Conservation (phyloP, 2,113 vertebrate genomes). For the Trichomycterus rosablanca region DNA sequence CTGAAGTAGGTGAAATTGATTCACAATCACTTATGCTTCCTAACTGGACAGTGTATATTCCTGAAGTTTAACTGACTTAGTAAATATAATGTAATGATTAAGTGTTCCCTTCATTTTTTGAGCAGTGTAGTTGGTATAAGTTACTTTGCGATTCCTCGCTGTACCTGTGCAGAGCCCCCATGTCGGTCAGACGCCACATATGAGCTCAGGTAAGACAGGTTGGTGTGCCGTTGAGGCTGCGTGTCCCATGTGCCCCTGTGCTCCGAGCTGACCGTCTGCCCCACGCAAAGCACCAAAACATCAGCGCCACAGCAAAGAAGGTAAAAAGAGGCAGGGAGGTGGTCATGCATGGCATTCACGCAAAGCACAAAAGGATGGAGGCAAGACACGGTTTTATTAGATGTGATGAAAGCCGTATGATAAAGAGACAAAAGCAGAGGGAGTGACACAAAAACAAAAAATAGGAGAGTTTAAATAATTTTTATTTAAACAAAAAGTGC, state of each 20-base stretch:
- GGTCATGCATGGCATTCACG: slow-evolving; percentile 63
- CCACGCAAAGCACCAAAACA: slow-evolving; percentile 48
- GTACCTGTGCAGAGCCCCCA: slow-evolving; percentile 98
- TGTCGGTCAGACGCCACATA: slow-evolving; percentile 96
- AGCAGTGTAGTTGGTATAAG: too few species aligned
- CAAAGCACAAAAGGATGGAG: slow-evolving; percentile 62
- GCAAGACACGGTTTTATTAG: slow-evolving; percentile 53
- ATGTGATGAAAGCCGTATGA: slow-evolving; percentile 2
- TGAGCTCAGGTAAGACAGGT: slow-evolving; percentile 87
- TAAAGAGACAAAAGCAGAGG: slow-evolving; percentile 2
- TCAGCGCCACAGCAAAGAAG: background rate
- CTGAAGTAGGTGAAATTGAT: too few species aligned
- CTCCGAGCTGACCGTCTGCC: slow-evolving; percentile 82
- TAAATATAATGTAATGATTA: too few species aligned
- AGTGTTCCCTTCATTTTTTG: too few species aligned
- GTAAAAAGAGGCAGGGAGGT: slow-evolving; percentile 39
- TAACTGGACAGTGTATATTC: too few species aligned
- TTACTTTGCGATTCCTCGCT: slow-evolving; percentile 43
- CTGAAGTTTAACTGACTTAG: too few species aligned
- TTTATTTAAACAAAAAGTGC: slow-evolving; percentile 23
- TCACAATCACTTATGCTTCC: too few species aligned
- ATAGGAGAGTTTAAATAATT: slow-evolving; percentile 22
- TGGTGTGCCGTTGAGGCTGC: slow-evolving; percentile 91
- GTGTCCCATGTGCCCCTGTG: slow-evolving; percentile 96
- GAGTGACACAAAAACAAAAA: background rate